Base-by-base conservation (phyloP, 2,888 invertebrate species). In the Sinelater perroti region DNA sequence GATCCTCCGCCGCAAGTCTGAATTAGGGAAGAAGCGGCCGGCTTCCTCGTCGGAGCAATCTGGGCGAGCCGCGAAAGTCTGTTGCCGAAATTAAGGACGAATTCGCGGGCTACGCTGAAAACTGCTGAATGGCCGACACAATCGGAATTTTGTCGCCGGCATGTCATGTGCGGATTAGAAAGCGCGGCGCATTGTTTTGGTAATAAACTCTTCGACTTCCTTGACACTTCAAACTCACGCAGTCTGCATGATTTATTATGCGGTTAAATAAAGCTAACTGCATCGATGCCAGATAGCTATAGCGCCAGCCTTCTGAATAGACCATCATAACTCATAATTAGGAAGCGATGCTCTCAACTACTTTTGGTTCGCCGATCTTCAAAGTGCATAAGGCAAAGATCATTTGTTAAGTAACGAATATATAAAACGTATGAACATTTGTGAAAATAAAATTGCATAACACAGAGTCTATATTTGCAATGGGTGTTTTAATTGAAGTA, bases 1-100 rank as follows among this genome's bases (percentile, higher is more conserved):
- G 52, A 52, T 44, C 35, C n/a, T n/a, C n/a, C 24, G 16, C 33
- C 42, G 11, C 20, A 45, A 30, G 24, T 35, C 24, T 49, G 24
- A 35, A 49, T 49, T 49, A 49, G 35, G 35, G n/a, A 35, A 35
- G 10, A 28, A 3, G 28, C 2, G 10, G n/a, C n/a, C n/a, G 8
- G 28, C 8, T 28, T 28, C 10, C 8, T 28, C 24, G 24, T 28
- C 28, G 28, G 10, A 5, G 2, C n/a, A 2, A 10, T 3, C 7
- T 24, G 7, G 5, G 24, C 24, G 28, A 10, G 28, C 28, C 28
- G 28, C 28, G 28, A 28, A 28, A 28, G 28, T 28, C 10, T 28
- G 10, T 28, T 28, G 10, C 28, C 10, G n/a, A 28, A 28, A 28
- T 28, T 28, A 28, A 28, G 28, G 28, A 28, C 28, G 28, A 8